phyloP scores from a whole-genome alignment of 2,888 invertebrate genomes.

The Campoplex capitator region DNA sequence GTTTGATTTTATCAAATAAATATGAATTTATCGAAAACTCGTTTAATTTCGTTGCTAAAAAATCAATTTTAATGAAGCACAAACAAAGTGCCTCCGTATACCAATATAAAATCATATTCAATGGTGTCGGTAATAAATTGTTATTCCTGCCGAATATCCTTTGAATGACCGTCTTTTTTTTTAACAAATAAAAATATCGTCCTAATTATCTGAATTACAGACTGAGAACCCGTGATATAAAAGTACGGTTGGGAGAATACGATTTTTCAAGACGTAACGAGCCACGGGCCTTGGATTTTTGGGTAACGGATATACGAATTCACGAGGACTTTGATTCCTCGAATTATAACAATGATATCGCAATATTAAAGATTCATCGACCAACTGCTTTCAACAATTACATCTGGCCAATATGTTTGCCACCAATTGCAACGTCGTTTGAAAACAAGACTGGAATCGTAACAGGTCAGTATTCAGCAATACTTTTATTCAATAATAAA shows the following conservation, averaged over 20 bases:
- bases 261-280: constrained; percentile 89
- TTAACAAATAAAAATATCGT: background rate
- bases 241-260: constrained; percentile 93
- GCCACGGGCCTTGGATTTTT: constrained; percentile 89
- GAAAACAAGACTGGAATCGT: constrained; percentile 88
- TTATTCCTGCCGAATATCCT: background rate
- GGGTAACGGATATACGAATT: constrained; percentile 88
- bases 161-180: background rate
- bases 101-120: background rate
- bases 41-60: background rate
- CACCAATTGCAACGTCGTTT: constrained; percentile 87
- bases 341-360: constrained; percentile 92
- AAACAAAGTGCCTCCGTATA: background rate
- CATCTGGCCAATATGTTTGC: constrained; percentile 94
- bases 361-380: constrained; percentile 89
- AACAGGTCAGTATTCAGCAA: constrained; percentile 85
- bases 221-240: constrained; percentile 87
- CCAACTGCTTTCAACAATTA: constrained; percentile 90
- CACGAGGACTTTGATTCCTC: constrained; percentile 89
- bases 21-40: background rate
- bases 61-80: background rate
- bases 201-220: constrained; percentile 82
- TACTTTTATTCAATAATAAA: background rate
- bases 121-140: background rate
- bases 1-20: background rate